Evolutionary conservation across 2,797 vertebrate genomes (phyloP).

Genomic region (Acipenser oxyrinchus): DNA sequence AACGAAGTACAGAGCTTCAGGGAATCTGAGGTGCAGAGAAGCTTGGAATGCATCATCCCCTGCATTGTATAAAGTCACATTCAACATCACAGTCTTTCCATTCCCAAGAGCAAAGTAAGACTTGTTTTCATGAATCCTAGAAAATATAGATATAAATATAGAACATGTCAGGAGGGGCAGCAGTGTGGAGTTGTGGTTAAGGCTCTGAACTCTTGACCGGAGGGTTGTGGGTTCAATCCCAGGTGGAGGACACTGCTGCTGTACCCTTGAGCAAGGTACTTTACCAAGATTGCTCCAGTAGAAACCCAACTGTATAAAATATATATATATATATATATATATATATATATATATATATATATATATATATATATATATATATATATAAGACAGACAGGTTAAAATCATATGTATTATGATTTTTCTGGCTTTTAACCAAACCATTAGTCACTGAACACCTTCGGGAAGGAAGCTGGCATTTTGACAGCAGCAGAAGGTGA

Average conservation of each 20-base stretch:
- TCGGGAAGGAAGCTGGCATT: conserved; percentile 61
- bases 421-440: conserved; percentile 65
- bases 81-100: conserved; percentile 67
- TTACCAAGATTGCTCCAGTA: no score
- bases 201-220: no score
- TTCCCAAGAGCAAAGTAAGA: conserved; percentile 71
- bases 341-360: no score
- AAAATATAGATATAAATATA: conserved; percentile 16
- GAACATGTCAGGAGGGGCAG: no score
- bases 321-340: no score
- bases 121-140: conserved; percentile 60
- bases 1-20: conserved; percentile 75
- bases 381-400: not conserved
- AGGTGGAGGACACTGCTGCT: no score
- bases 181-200: no score
- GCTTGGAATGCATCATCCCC: conserved; percentile 87
- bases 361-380: not conserved
- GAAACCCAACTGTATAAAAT: no score
- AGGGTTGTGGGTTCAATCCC: no score
- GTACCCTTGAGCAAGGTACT: no score
- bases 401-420: conserved; percentile 37
- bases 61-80: conserved; percentile 64
- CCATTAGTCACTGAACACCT: conserved; percentile 70
- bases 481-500: conserved; percentile 62
- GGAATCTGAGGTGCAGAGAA: conserved; percentile 64